Percentiles rank a stretch among this genome's conserved stretches.
Evolutionary conservation across 2,113 vertebrate species (phyloP).

Genomic region (Hirundichthys speculiger): DNA sequence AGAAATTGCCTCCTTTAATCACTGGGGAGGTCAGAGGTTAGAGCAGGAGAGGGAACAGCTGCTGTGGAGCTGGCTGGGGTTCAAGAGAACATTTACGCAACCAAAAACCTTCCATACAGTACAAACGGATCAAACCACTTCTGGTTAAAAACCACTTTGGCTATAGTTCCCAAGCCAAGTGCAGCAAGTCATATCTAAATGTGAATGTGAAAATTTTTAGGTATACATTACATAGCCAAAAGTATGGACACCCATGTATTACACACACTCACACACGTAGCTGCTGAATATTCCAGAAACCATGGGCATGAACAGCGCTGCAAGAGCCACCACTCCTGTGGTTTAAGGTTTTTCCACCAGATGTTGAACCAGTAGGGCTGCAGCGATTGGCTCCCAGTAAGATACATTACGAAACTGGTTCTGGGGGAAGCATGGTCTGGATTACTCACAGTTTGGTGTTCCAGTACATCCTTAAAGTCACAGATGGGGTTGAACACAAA

Average conservation of each 20-base stretch:
- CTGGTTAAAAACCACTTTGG: not conserved
- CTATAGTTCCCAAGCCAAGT: not conserved
- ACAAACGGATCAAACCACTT: not conserved
- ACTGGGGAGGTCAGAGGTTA: slow-evolving; percentile 22
- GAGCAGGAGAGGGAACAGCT: not conserved
- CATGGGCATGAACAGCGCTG: not conserved
- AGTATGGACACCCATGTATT: not conserved
- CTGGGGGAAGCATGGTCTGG: not conserved
- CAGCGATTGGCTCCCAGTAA: not conserved
- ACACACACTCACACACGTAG: slow-evolving; percentile 4
- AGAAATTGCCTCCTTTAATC: not conserved
- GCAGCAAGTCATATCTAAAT: not conserved
- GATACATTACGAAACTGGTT: not conserved
- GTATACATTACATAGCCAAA: not conserved
- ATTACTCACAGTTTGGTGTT: not conserved
- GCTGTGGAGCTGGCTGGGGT: not conserved
- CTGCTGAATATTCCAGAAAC: not conserved
- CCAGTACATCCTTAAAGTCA: not conserved
- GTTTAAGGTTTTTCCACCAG: slow-evolving; percentile 1
- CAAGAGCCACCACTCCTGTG: not conserved
- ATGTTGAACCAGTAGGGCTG: not conserved
- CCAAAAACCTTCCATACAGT: not conserved
- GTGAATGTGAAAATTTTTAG: not conserved
- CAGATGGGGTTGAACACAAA: no score
- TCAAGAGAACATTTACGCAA: not conserved